A percentile compares a stretch with the other conserved stretches of the same genome.
These are phyloP conservation scores for Chloropsis hardwickii DNA, from an alignment of 2,113 vertebrate species.

Conservation along the genomic window DNA sequence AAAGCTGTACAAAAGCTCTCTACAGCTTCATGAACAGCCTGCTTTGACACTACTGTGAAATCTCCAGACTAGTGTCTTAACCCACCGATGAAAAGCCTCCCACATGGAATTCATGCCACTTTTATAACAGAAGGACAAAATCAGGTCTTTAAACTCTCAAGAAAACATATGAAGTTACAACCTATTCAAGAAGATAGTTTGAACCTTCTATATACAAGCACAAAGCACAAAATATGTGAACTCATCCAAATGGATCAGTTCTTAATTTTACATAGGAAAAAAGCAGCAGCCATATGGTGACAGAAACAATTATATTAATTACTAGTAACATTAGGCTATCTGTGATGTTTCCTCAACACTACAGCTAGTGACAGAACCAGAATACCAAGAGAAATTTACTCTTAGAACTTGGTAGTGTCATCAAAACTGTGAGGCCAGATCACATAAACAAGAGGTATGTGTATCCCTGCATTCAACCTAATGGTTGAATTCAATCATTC, in stretches of 20 bases:
- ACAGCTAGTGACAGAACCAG: neutral
- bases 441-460: neutral
- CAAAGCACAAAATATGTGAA: neutral
- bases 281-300: neutral
- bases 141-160: neutral
- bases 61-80: neutral
- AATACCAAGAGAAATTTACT: neutral
- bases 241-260: neutral
- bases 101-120: neutral
- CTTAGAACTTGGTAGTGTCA: neutral
- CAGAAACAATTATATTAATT: neutral
- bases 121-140: neutral
- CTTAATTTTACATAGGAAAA: neutral
- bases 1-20: neutral
- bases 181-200: neutral
- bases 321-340: neutral
- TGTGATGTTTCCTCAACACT: neutral
- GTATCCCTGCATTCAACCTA: neutral
- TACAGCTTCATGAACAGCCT: neutral
- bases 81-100: neutral
- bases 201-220: neutral
- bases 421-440: neutral
- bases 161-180: neutral
- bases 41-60: neutral
- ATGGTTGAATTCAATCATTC: no score